Base-by-base conservation (phyloP, 2,113 vertebrate species). In the Pristiophorus japonicus region DNA sequence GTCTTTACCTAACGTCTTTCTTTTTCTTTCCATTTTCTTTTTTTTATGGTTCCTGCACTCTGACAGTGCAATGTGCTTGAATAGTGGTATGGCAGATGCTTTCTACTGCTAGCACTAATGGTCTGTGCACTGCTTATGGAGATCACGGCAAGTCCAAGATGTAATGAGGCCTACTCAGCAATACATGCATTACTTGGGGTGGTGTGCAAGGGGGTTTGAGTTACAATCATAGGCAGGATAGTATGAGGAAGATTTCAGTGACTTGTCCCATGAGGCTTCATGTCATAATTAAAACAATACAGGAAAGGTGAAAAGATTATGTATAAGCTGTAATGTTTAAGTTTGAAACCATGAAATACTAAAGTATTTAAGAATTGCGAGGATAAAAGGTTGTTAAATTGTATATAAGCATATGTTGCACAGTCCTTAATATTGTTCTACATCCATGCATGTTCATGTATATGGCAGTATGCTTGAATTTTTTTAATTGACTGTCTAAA, bases 141-240 rank as follows among this genome's bases (percentile, higher is more conserved):
- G 59, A 45, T 94, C 62, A 67, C 18, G 66, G 63, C n/a, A 27
- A 94, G 20, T 94, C n/a, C 63, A 94, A 94, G 91, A 62, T 94
- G 34, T 11, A 94, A n/a, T 94, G 62, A 92, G 62, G 55, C 30
- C 59, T 94, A 34, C 51, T 24, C n/a, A 90, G 51, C 30, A 90
- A 90, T 34, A 16, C 4, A 90, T 59, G 27, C 51, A 51, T 51
- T 51, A 51, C 51, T 51, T 90, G n/a, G n/a, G n/a, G n/a, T n/a
- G n/a, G n/a, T n/a, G 30, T 59, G 10, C 27, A 59, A 6, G 27
- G 45, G 47, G 16, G n/a, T 16, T 38, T 63, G 7, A 65, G 51
- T 62, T 85, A 90, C n/a, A n/a, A 30, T 90, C 87, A 90, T 27
- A 59, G 51, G 55, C 27, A 59, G 51, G 51, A 38, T 45, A 27